Evolutionary conservation across 2,113 vertebrate species (phyloP), one percentile per base, ranked within the genome.

Genomic region (Lepus timidus): DNA sequence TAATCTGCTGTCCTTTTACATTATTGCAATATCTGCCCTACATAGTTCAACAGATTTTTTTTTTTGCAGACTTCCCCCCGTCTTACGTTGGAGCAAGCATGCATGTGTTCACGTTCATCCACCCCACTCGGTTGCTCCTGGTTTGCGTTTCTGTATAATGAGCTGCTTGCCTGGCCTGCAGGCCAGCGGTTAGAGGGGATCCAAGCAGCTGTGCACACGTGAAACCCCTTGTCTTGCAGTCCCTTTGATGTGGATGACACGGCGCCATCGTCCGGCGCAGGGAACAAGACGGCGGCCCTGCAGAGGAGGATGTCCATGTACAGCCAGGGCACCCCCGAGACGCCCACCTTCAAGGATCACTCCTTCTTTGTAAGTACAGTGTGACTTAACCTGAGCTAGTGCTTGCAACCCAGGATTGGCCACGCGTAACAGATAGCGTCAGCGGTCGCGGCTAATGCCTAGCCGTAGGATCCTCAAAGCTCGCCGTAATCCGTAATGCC

Each of bases 241-340:
- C 99, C 99, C 16, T 99, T 99, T 90, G 99, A 99, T 31, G 99
- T 99, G 55, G 99, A 99, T 98, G 99, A 99, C 88, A 86, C 99
- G 97, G 99, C 99, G 49, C 98, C 99, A 0, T 99, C 99, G 0
- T 98, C 99, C 0, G 98, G 99, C 29, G 98, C 99, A 6, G 98
- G 99, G 92, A 99, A 98, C 98, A 99, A 99, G 98, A 98, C 99
- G 13, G 98, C 99, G 2, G 99, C 99, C 81, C 98, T 99, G 33
- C 99, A 99, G 97, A 98, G 99, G 96, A 98, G 99, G 95, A 99
- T 99, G 98, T 99, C 99, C 9, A 97, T 99, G 96, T 99, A 99
- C 97, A 99, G 99, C 98, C 99, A 99, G 98, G 99, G 99, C 92
- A 99, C 99, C 13, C 99, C 99, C 0, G 99, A 99, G 97, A 99